Base-by-base conservation (phyloP, 2,797 vertebrate genomes). In the Lithobates pipiens region DNA sequence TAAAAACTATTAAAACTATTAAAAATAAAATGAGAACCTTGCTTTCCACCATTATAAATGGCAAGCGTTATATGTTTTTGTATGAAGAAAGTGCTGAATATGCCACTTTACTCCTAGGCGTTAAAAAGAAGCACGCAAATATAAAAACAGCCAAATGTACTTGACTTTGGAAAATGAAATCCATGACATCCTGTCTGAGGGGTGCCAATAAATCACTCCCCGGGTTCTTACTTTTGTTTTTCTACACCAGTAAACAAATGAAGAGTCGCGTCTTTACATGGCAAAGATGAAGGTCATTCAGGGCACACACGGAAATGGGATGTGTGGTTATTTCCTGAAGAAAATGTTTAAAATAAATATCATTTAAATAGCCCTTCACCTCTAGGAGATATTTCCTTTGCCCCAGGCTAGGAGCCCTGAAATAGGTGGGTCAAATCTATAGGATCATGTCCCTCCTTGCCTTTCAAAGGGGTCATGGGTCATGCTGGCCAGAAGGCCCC, bases 401-500 rank as follows among this genome's bases (percentile, higher is more conserved):
- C 86, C 86, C 71, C 16, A 71, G 76, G 86, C 86, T 79, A 80
- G 76, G 44, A 75, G 27, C 76, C 76, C 70, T 70, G 63, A 50
- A 80, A 84, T 83, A 87, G 76, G 80, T 86, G 81, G 86, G 81
- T 83, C 81, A 87, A 23, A 76, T 75, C 63, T 77, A 87, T 76
- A 84, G 81, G 76, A 83, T 83, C 39, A 44, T 76, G 81, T 89
- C 93, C 92, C 91, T 91, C 88, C 91, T 90, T 89, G 84, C 77
- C 83, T 89, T 90, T 90, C 92, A 92, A 90, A 89, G 90, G 91
- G 93, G 96, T 96, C 96, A 96, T 94, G 96, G 96, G 96, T 94
- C 95, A 96, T 87, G 91, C 94, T 95, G 93, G 95, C 95, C 96
- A 95, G 95, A 96, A 95, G 96, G 80, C 85, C 85, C 96, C 95